Evolutionary conservation across 2,113 vertebrate species (phyloP), one percentile per base, ranked within the genome.

Genomic region (Halichoeres trimaculatus): DNA sequence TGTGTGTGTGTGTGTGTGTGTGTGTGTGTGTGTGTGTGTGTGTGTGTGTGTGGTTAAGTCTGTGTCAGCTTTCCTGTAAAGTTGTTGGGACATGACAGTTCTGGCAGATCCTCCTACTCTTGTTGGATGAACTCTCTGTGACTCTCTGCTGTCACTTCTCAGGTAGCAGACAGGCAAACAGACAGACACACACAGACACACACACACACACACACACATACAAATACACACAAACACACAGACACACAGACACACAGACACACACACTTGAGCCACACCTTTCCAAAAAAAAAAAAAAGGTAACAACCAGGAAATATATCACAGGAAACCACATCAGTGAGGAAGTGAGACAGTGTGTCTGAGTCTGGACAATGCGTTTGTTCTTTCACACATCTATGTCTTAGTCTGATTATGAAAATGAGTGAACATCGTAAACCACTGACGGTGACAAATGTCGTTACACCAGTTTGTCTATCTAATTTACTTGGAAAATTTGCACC

Each of bases 71-170:
- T 88, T 86, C 68, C 80, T 78, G 78, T 76, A 61, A 76, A 77
- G 76, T 70, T 90, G 90, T 88, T 81, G 59, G 74, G 78, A 85
- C 86, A 89, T 80, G 87, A 90, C 82, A 67, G 80, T 64, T 63
- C 73, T 90, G 89, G 90, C 91, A 89, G 59, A 74, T 78, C 47
- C 55, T 85, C 83, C 38, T 45, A 76, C 75, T 85, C 76, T 87
- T 76, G 70, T 78, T 83, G 84, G 87, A 81, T 90, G 91, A 92
- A 91, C 91, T 90, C 70, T 88, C 47, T 17, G 58, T 92, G 90
- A 91, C 91, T 81, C 64, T 62, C 17, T 62, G 51, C 41, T 78
- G 81, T 81, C 80, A 70, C 70, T 65, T 41, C 80, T 81, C 76
- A 73, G 50, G 58, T 71, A 70, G 66, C 66, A 54, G 17, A 65